Percentiles rank a stretch among this genome's conserved stretches.
Conservation (phyloP, 2,113 vertebrate genomes). For the Phylloscopus whistleri region DNA sequence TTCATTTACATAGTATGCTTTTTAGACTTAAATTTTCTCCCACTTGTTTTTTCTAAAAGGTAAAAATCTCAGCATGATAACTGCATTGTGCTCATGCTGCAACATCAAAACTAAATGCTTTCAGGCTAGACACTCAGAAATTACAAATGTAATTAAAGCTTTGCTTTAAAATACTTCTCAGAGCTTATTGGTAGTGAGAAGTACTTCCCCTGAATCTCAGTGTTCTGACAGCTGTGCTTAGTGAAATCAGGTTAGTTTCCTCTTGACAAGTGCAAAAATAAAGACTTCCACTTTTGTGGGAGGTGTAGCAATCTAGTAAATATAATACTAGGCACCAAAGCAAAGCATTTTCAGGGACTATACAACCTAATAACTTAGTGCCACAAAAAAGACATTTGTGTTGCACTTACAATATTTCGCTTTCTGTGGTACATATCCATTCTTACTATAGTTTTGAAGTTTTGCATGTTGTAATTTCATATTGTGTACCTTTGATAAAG, state of each 20-base stretch:
- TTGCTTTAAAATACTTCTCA: slow-evolving; percentile 15
- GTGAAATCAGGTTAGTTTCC: slow-evolving; percentile 10
- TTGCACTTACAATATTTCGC: not conserved
- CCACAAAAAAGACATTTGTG: not conserved
- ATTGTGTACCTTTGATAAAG: not conserved
- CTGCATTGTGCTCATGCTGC: not conserved
- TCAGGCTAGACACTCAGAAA: not conserved
- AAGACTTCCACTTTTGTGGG: not conserved
- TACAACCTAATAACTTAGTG: not conserved
- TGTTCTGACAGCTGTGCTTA: not conserved
- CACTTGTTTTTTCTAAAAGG: not conserved
- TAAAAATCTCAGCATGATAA: not conserved
- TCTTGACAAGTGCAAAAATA: not conserved
- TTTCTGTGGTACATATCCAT: not conserved
- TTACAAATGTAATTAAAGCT: slow-evolving; percentile 33
- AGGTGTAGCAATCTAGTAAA: not conserved
- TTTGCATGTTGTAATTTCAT: not conserved
- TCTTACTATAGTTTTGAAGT: not conserved
- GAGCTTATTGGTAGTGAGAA: not conserved
- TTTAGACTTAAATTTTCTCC: not conserved
- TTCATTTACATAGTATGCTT: not conserved
- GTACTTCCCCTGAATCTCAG: not conserved
- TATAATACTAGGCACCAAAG: not conserved
- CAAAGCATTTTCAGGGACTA: not conserved
- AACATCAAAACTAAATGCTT: not conserved